These are phyloP conservation scores for Scomber japonicus DNA, from an alignment of 2,113 vertebrate species.

Conservation along the genomic window DNA sequence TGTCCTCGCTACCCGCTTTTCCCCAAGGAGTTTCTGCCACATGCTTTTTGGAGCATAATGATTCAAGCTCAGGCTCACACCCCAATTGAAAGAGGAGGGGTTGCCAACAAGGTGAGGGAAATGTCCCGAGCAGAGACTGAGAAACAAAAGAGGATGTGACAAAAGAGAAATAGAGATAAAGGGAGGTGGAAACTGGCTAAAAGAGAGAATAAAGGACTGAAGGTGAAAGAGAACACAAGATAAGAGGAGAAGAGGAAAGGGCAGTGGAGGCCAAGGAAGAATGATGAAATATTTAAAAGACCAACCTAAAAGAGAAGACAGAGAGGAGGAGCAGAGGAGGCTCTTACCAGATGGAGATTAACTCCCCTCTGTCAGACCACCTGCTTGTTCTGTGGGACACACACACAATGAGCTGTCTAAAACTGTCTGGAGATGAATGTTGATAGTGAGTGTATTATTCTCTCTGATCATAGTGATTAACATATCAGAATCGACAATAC, in stretches of 20 bases:
- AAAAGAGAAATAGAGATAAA: conserved; percentile 28
- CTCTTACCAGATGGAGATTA: conserved; percentile 63
- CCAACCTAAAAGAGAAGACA: conserved; percentile 60
- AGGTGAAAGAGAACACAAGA: conserved; percentile 43
- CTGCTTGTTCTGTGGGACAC: conserved; percentile 24
- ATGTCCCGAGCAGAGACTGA: conserved; percentile 33
- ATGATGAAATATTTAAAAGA: conserved; percentile 72
- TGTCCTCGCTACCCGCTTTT: conserved; percentile 21
- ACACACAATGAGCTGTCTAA: background rate
- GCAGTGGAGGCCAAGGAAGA: background rate
- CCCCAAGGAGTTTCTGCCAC: conserved; percentile 51
- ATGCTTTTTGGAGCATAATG: conserved; percentile 76
- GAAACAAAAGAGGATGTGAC: conserved; percentile 11
- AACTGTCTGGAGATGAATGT: conserved; percentile 9
- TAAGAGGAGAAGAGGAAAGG: conserved; percentile 18
- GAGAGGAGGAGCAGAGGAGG: conserved; percentile 55
- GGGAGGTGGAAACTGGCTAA: background rate
- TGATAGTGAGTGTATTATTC: background rate
- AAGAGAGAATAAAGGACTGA: conserved; percentile 4
- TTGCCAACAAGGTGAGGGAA: conserved; percentile 26
- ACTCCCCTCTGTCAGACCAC: conserved; percentile 68
- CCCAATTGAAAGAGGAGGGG: conserved; percentile 29
- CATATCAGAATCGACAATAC: background rate
- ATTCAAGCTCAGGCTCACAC: conserved; percentile 44
- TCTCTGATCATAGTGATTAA: background rate